Evolutionary conservation across 2,113 vertebrate genomes (phyloP).

Genomic region (Sturnus vulgaris): DNA sequence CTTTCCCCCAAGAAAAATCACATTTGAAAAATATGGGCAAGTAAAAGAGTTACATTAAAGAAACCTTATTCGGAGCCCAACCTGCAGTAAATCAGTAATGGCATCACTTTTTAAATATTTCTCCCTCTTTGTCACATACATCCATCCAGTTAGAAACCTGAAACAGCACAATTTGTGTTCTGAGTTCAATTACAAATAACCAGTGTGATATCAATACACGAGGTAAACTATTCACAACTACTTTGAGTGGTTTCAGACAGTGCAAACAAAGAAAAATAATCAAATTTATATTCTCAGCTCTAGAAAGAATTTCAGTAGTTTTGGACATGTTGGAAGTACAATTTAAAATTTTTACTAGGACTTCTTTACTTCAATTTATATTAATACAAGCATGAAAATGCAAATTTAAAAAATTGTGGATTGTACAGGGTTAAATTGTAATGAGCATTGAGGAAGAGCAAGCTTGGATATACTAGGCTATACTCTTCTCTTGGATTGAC

Average conservation of each 20-base stretch:
- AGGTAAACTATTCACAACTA: not conserved
- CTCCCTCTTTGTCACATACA: not conserved
- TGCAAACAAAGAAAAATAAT: not conserved
- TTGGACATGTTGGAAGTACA: not conserved
- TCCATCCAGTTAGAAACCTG: not conserved
- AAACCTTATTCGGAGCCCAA: not conserved
- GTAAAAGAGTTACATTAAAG: not conserved
- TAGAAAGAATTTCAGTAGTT: not conserved
- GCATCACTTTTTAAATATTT: not conserved
- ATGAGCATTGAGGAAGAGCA: fast-evolving
- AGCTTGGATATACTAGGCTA: not conserved
- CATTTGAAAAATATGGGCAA: not conserved
- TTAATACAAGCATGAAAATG: not conserved
- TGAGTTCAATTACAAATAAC: not conserved
- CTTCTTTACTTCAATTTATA: not conserved
- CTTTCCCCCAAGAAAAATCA: not conserved
- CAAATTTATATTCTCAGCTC: not conserved
- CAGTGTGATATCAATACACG: not conserved
- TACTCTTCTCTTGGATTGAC: not conserved
- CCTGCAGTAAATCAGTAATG: not conserved
- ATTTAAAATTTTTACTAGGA: not conserved
- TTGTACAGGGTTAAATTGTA: not conserved
- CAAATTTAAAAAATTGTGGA: not conserved
- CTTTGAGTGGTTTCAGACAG: not conserved
- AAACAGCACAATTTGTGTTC: not conserved